Evolutionary conservation across 2,113 vertebrate species (phyloP), one percentile per base, ranked within the genome.

Genomic region (Poeciliopsis retropinna): DNA sequence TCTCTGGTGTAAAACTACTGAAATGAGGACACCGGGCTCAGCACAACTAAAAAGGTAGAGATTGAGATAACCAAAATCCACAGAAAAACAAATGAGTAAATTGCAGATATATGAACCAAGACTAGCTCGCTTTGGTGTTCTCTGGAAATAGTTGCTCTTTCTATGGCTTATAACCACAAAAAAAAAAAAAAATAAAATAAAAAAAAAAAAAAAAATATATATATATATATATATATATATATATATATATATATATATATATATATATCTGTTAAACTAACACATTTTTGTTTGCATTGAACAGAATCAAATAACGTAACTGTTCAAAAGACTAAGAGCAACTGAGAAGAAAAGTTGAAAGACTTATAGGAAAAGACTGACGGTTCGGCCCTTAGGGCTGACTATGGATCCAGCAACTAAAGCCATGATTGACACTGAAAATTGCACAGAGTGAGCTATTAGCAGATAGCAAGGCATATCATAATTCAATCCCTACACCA

Each of bases 401-500:
- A 73, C 83, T 87, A 91, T 87, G 88, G 91, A 91, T 93, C 91
- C 13, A 72, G 80, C 84, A 81, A 89, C 79, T 72, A 37, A 85
- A 83, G 84, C 78, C 69, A 72, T 92, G 91, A 92, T 81, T 91
- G 90, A 90, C 91, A 91, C 60, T 84, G 85, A 91, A 91, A 91
- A 91, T 90, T 85, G 92, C 89, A 90, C 83, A 82, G 84, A 81
- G 80, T 86, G 89, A 89, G 90, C 91, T 91, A 91, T 92, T 91
- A 93, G 87, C 90, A 91, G 91, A 92, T 91, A 92, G 86, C 76
- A 74, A 87, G 75, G 67, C 86, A 87, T 85, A 93, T 93, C 92
- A 92, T 92, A 93, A 93, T 92, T 93, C 92, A 92, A 91, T 92
- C 88, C 85, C 77, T 79, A 76, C 77, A 67, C 83, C 90, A 84